phyloP scores from a whole-genome alignment of 2,113 vertebrate genomes.

The Nestor notabilis region DNA sequence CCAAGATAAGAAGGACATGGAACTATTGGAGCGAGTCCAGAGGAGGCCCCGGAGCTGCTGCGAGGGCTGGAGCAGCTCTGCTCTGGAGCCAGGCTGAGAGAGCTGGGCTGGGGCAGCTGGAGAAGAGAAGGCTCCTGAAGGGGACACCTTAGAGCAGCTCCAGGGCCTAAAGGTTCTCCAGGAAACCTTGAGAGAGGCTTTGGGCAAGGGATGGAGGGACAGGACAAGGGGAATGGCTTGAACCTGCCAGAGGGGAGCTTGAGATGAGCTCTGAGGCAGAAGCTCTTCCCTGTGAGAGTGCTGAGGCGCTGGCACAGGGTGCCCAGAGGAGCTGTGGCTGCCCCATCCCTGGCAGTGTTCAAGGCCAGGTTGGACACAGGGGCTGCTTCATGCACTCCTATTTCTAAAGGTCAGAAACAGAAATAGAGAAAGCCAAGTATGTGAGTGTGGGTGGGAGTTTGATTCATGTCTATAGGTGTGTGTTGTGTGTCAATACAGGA shows the following conservation, averaged over 20 bases:
- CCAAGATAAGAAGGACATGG: background rate
- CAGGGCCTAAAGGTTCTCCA: too few species aligned
- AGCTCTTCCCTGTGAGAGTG: background rate
- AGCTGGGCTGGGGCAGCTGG: too few species aligned
- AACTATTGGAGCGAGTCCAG: too few species aligned
- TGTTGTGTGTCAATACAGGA: background rate
- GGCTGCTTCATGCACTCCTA: background rate
- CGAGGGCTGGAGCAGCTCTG: too few species aligned
- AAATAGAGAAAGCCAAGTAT: background rate
- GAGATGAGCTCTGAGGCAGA: background rate
- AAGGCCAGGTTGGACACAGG: background rate
- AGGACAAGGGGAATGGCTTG: too few species aligned
- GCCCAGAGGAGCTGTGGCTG: background rate
- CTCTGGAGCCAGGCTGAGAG: too few species aligned
- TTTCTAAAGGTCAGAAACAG: background rate
- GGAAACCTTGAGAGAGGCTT: too few species aligned
- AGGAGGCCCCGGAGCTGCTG: too few species aligned
- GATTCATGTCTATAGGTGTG: background rate
- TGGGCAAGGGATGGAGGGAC: too few species aligned
- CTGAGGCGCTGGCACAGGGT: background rate
- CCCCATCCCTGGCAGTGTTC: background rate
- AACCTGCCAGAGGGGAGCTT: background rate
- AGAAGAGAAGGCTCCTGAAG: too few species aligned
- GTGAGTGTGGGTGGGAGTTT: background rate
- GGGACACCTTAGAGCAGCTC: too few species aligned